Conservation (phyloP, 2,113 vertebrate species). For the Psittacus erithacus region DNA sequence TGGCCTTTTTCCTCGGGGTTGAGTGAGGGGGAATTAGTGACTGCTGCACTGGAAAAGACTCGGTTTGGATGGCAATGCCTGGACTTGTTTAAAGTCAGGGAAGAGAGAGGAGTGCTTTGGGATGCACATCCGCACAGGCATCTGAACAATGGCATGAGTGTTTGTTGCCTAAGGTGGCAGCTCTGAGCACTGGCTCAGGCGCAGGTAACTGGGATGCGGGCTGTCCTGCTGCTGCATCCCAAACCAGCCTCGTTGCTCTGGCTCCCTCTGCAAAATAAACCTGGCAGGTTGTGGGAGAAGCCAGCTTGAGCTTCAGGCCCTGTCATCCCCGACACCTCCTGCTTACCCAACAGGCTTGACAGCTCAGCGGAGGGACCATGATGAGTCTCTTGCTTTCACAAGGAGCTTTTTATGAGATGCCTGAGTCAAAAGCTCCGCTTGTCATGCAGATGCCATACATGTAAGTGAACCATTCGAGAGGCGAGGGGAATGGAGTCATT, state of each 20-base stretch:
- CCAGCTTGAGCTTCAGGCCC: background rate
- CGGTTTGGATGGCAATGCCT: fast-evolving
- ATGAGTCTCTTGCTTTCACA: background rate
- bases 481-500: fast-evolving
- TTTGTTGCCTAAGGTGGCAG: background rate
- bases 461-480: background rate
- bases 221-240: background rate
- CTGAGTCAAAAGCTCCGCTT: background rate
- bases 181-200: fast-evolving
- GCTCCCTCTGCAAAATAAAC: background rate
- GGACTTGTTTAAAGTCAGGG: background rate
- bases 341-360: fast-evolving
- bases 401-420: background rate
- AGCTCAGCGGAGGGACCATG: background rate
- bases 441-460: fast-evolving
- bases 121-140: fast-evolving
- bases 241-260: fast-evolving
- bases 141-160: fast-evolving
- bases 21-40: background rate
- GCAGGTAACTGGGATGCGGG: fast-evolving
- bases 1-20: background rate
- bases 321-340: background rate
- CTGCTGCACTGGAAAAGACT: background rate
- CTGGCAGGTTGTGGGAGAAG: background rate
- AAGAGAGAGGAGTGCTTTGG: background rate